Base-by-base conservation (phyloP, 2,888 invertebrate species). In the Deroplatys truncata region DNA sequence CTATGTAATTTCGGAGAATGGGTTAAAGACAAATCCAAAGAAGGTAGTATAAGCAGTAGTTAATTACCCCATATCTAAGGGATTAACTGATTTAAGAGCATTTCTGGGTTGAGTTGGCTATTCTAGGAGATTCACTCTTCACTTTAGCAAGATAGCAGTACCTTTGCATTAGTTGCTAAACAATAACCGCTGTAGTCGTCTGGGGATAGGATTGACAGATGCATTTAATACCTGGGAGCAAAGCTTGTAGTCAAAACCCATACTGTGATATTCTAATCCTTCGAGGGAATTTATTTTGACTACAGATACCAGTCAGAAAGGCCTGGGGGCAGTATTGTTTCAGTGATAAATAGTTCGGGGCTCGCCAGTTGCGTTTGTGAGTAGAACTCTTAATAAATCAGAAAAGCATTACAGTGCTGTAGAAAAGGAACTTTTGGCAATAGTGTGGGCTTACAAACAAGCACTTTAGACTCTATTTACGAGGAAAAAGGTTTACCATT, bases 81-180 rank as follows among this genome's bases (percentile, higher is more conserved):
- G 84, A 16, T 31, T 29, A 7, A 90, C 90, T 82, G 88, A 91
- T n/a, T 90, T 90, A 5, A 91, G 88, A 91, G 87, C 90, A n/a
- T 93, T 93, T 83, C 43, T 93, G 31, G 93, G 93, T 16, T 84
- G 93, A 56, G 83, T 92, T 0, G 92, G 92, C 0, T 93, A 93
- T 89, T 93, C 93, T 83, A 56, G 93, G n/a, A 92, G 92, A 89
- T 93, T 93, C 88, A 93, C 93, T 0, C 88, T 90, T 43, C 89
- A 92, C 16, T 93, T 93, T 88, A 91, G 92, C 0, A 91, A 91
- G 88, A 89, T 92, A 4, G 91, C 92, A 3, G 91, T 91, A 90
- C 92, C 92, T 1, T 85, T 93, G 82, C 92, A 92, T 1, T 16
- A 88, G 9, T 84, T 89, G 84, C 85, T 90, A 84, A 91, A 86